A percentile compares a stretch with the other conserved stretches of the same genome.
These are phyloP conservation scores for Brachionus manjavacas DNA, from an alignment of 1,140 invertebrate genomes.

Conservation along the genomic window DNA sequence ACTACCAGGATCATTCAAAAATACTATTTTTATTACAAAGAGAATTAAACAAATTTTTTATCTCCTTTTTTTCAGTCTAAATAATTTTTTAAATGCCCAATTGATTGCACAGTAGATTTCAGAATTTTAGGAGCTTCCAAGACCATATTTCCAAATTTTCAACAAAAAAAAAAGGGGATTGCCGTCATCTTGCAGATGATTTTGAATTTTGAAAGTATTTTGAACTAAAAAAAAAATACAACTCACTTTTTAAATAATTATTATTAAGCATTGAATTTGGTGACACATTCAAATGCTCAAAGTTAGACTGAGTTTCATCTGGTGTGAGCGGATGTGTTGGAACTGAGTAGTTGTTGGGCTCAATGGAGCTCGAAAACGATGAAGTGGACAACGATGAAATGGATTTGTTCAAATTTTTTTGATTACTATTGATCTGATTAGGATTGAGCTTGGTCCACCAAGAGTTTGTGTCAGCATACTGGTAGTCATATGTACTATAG, in stretches of 20 bases:
- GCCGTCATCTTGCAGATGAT: no score
- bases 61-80: no score
- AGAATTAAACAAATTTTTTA: no score
- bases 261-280: background rate
- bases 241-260: background rate
- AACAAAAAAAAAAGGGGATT: no score
- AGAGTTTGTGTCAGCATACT: background rate
- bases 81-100: no score
- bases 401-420: constrained; percentile 20
- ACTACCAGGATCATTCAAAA: no score
- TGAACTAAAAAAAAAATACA: background rate
- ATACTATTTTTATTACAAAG: no score
- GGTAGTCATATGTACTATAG: background rate
- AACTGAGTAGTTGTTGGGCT: background rate
- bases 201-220: no score
- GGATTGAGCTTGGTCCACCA: background rate
- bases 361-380: constrained; percentile 6
- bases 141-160: no score
- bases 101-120: no score
- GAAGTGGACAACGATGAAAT: constrained; percentile 14
- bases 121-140: no score
- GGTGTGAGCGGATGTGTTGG: background rate
- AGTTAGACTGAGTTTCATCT: constrained; percentile 15
- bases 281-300: background rate
- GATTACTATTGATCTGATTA: background rate